Evolutionary conservation across 2,888 invertebrate species (phyloP), one percentile per base, ranked within the genome.

Genomic region (Allolobophora icterica): DNA sequence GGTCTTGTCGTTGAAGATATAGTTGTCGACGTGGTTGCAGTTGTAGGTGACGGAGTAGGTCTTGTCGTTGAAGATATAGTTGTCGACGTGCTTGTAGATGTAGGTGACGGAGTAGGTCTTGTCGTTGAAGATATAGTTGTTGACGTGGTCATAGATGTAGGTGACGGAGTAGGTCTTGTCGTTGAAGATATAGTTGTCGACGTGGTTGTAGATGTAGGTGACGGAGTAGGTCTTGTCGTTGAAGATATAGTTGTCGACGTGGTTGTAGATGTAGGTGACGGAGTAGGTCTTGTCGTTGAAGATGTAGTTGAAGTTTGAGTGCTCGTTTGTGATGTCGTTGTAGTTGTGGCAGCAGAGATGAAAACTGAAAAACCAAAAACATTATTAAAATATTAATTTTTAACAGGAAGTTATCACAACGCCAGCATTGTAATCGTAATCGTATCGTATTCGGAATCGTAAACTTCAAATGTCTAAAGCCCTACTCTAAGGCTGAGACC

Each of bases 251-350:
- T n/a, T n/a, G n/a, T n/a, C n/a, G n/a, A n/a, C 24, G 83, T 90
- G 17, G 89, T 71, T 45, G 91, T 90, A 30, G 91, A 40, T n/a
- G 90, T 84, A 13, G 90, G 83, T 15, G 91, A 71, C n/a, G 90
- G 84, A 13, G 90, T 89, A 24, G 87, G 71, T 30, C 42, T 90
- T 38, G 90, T 90, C 1, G 90, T 90, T 5, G 90, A 71, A 13
- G 89, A 42, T 2, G 84, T 45, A 17, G 91, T 91, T 24, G 30
- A 83, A 33, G 24, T 6, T 83, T 30, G 3, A 21, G 83, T 83
- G 33, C 83, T 83, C 19, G 83, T 83, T n/a, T 30, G 71, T n/a
- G 71, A 8, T 38, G 38, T 38, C 38, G 38, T n/a, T n/a, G n/a
- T 38, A 38, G 38, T 38, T 38, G 38, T 38, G 38, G 38, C 38